phyloP scores from a whole-genome alignment of 1,140 invertebrate genomes.

The Pseudoatta argentina region DNA sequence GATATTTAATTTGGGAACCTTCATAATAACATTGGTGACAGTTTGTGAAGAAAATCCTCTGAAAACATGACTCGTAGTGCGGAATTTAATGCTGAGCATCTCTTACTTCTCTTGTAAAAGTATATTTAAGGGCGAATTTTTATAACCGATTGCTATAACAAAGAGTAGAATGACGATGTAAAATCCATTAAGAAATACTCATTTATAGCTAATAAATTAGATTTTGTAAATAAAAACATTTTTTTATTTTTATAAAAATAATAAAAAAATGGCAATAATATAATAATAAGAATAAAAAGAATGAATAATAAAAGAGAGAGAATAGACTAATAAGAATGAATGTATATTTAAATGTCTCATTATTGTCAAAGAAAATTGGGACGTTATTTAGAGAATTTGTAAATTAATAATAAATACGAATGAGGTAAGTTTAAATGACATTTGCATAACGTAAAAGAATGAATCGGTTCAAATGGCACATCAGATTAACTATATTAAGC shows the following conservation, averaged over 20 bases:
- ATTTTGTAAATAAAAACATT: neutral
- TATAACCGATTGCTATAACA: neutral
- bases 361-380: neutral
- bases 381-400: neutral
- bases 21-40: neutral
- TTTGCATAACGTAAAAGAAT: conserved; percentile 41
- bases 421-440: neutral
- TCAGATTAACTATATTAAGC: conserved; percentile 49
- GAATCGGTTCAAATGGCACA: neutral
- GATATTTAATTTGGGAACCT: conserved; percentile 16
- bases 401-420: neutral
- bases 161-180: neutral
- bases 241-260: too few relatives aligned
- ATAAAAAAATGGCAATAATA: too few relatives aligned
- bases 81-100: neutral
- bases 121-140: neutral
- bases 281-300: too few relatives aligned
- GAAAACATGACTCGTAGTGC: neutral
- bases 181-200: neutral
- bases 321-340: neutral
- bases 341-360: neutral
- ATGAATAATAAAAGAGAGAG: neutral
- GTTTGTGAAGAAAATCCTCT: too few relatives aligned
- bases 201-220: neutral
- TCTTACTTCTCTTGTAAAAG: neutral